These are phyloP conservation scores for Xenops minutus DNA, from an alignment of 2,797 vertebrate genomes.

Conservation along the genomic window DNA sequence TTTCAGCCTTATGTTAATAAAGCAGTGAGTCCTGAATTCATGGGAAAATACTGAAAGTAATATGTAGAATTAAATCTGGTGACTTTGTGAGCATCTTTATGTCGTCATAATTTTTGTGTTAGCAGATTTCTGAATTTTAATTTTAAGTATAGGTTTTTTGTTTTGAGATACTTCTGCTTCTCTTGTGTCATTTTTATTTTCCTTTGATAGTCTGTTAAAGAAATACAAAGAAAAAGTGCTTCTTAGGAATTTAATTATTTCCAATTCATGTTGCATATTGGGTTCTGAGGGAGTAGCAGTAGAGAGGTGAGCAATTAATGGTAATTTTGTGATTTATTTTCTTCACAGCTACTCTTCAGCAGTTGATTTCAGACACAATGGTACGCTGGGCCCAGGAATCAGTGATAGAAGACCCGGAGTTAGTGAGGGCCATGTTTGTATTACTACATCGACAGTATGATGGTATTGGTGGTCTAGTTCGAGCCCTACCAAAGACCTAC, in stretches of 20 bases:
- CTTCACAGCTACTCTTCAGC: slow-evolving; percentile 87
- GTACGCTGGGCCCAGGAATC: slow-evolving; percentile 97
- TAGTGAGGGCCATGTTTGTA: slow-evolving; percentile 96
- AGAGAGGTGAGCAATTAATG: background rate
- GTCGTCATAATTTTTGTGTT: background rate
- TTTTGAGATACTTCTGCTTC: background rate
- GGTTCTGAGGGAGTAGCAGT: background rate
- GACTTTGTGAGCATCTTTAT: background rate
- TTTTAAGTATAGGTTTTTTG: background rate
- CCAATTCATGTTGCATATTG: background rate
- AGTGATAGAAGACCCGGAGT: slow-evolving; percentile 91
- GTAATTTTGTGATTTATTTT: background rate
- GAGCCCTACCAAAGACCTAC: slow-evolving; percentile 92
- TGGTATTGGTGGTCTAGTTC: slow-evolving; percentile 90
- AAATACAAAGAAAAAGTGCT: background rate
- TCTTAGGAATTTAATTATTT: background rate
- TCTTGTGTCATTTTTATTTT: background rate
- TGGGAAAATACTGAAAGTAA: background rate
- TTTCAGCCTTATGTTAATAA: background rate
- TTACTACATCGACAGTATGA: slow-evolving; percentile 93
- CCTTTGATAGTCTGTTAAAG: background rate
- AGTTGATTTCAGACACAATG: slow-evolving; percentile 94
- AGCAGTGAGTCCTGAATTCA: background rate
- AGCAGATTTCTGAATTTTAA: background rate
- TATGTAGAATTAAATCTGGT: background rate